phyloP scores from a whole-genome alignment of 2,797 vertebrate species.

The Enteromius radiatus region DNA sequence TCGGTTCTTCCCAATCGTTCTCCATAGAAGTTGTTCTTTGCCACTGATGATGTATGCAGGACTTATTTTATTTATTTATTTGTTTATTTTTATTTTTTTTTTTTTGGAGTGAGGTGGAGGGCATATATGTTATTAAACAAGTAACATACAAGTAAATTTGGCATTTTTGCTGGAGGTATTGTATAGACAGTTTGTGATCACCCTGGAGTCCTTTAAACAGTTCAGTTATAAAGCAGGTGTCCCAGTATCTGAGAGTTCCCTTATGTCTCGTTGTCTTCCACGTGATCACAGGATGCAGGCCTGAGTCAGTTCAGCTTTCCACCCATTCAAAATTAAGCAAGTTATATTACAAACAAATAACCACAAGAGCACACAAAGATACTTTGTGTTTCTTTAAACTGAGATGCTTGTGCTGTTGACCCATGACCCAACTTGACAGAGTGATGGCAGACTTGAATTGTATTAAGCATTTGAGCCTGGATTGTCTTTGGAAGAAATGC shows the following conservation, averaged over 20 bases:
- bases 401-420: background rate
- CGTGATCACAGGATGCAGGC: background rate
- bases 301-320: background rate
- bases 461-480: background rate
- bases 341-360: background rate
- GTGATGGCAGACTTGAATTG: background rate
- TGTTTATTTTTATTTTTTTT: background rate
- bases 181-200: background rate
- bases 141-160: too few relatives aligned
- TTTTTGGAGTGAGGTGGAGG: too few relatives aligned
- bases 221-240: background rate
- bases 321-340: background rate
- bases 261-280: background rate
- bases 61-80: background rate
- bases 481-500: background rate
- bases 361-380: background rate
- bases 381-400: background rate
- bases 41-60: background rate
- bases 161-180: background rate
- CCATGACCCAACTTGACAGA: background rate
- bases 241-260: background rate
- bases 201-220: background rate
- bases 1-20: background rate
- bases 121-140: background rate
- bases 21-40: background rate